Percentiles rank a stretch among this genome's conserved stretches.
phyloP scores from a whole-genome alignment of 53 echinoderm and acorn worm genomes.

The Crossaster papposus region DNA sequence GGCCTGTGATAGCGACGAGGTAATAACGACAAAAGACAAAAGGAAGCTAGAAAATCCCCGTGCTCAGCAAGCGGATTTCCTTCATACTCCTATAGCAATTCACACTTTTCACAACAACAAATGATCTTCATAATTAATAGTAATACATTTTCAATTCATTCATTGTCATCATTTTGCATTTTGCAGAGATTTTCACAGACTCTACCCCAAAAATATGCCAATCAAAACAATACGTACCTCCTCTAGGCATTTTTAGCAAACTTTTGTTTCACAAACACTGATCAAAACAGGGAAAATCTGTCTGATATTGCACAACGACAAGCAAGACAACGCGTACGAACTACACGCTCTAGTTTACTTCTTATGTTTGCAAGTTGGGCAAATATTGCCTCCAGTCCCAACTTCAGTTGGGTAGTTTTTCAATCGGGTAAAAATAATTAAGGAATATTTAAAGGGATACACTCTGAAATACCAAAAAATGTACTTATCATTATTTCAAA shows the following conservation, averaged over 20 bases:
- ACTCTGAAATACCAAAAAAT: no score
- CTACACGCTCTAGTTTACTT: no score
- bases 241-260: background rate
- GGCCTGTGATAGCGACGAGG: no score
- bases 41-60: no score
- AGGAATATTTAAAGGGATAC: background rate
- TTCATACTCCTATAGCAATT: no score
- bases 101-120: no score
- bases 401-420: background rate
- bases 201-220: background rate
- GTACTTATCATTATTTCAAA: no score
- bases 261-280: background rate
- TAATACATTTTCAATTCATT: no score
- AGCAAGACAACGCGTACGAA: background rate
- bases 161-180: no score
- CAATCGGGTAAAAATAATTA: background rate
- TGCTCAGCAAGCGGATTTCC: no score
- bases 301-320: background rate
- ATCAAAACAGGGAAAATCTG: background rate
- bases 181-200: background rate
- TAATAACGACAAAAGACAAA: no score
- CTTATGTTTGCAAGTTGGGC: background rate
- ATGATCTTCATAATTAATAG: no score
- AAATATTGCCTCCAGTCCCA: background rate
- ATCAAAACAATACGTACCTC: background rate